These are phyloP conservation scores for Pampusana beccarii DNA, from an alignment of 2,113 vertebrate genomes.

Conservation along the genomic window DNA sequence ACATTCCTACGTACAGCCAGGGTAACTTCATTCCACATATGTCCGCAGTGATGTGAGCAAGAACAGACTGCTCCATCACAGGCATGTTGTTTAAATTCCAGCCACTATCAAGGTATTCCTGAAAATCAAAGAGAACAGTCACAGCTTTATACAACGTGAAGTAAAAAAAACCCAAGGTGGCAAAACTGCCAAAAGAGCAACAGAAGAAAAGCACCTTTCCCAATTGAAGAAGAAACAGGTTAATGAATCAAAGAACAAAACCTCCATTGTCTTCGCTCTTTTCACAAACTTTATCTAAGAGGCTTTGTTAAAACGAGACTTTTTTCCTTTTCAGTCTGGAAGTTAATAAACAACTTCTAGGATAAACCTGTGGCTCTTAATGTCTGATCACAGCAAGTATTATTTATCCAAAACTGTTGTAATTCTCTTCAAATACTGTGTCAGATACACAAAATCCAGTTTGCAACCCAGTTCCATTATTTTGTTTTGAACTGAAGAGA, in stretches of 20 bases:
- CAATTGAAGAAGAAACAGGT: neutral
- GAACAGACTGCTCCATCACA: constrained; percentile 95
- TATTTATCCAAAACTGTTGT: neutral
- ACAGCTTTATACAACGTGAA: neutral
- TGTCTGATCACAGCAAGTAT: neutral
- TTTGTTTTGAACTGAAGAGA: neutral
- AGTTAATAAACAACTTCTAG: neutral
- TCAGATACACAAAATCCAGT: neutral
- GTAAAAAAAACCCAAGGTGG: neutral
- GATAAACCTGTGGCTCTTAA: neutral
- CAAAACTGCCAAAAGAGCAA: neutral
- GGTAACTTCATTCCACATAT: constrained; percentile 99
- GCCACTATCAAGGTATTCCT: constrained; percentile 95
- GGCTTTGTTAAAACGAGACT: neutral
- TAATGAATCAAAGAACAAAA: neutral
- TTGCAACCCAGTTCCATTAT: neutral
- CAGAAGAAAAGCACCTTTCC: neutral
- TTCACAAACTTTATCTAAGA: neutral
- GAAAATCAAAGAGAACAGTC: neutral
- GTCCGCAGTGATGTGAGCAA: constrained; percentile 95
- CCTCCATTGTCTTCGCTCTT: neutral
- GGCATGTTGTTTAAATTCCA: constrained; percentile 99
- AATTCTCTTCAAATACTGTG: neutral
- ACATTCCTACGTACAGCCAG: constrained; percentile 99
- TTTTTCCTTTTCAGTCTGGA: neutral